Conservation (phyloP, 2,888 invertebrate species). For the Dorcus hopei region DNA sequence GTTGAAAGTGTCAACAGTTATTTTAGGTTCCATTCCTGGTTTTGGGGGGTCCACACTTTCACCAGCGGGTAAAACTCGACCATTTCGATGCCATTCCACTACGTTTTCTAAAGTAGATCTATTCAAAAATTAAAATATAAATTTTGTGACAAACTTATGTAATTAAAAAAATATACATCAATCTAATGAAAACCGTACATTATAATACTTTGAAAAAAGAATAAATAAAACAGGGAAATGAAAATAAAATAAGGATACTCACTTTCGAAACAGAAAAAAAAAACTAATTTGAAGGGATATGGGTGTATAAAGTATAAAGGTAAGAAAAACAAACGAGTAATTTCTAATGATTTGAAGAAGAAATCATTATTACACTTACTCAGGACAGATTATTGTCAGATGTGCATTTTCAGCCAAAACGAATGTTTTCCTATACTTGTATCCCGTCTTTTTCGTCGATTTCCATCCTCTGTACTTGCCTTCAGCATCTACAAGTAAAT, state of each 20-base stretch:
- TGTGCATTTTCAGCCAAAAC: constrained; percentile 55
- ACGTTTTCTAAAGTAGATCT: constrained; percentile 50
- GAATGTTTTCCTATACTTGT: constrained; percentile 52
- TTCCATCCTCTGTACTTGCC: constrained; percentile 47
- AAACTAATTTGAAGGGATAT: too few relatives aligned
- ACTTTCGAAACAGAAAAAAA: not conserved
- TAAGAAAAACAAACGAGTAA: not conserved
- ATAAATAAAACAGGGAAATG: not conserved
- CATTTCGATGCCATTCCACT: constrained; percentile 57
- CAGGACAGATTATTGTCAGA: constrained; percentile 56
- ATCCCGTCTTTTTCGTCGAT: constrained; percentile 45
- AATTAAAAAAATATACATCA: too few relatives aligned
- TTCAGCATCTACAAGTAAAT: constrained; percentile 36
- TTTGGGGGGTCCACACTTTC: constrained; percentile 32
- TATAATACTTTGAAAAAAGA: too few relatives aligned
- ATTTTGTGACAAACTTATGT: too few relatives aligned
- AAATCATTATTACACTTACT: constrained; percentile 40
- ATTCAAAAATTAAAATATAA: not conserved
- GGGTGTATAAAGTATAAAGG: too few relatives aligned
- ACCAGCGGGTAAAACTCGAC: constrained; percentile 49
- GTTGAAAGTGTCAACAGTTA: constrained; percentile 56
- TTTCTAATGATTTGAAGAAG: not conserved
- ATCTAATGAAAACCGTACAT: too few relatives aligned
- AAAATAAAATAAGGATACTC: not conserved
- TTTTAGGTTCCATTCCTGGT: constrained; percentile 44